Base-by-base conservation (phyloP, 30 jellyfish, hydroid and myxozoan species). In the Hydractinia symbiolongicarpus region DNA sequence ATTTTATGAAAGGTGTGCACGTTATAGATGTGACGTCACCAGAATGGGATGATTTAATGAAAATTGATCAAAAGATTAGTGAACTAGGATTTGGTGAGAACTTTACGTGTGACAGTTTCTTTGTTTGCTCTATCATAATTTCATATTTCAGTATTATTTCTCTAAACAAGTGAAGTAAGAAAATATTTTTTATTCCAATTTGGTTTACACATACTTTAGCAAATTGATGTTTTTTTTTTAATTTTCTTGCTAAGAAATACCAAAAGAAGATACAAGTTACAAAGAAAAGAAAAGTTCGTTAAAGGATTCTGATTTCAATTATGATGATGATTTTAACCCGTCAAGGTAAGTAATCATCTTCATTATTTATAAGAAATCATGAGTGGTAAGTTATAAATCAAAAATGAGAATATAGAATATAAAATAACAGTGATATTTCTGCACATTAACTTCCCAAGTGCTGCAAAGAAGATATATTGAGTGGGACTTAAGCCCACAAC, bases 31-130 rank as follows among this genome's bases (percentile, higher is more conserved):
- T 81, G 66, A 79, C 72, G 20, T 91, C 97, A 49, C 95, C 96
- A 11, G 96, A 91, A 75, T 91, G 97, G 97, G 78, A 77, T 55
- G 97, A 91, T 67, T 72, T 91, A 52, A 90, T 94, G 58, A 94
- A 94, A 11, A 91, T 91, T 61, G 96, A 91, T 66, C 87, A 88
- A 56, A 91, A 91, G 70, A 91, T 91, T 61, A 86, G 64, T 83
- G 77, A 82, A 54, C 77, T 91, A 9, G 97, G 97, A 5, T 91
- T 91, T 66, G 97, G 97, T 91, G 54, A 49, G 96, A 30, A 30
- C 10, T 75, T 50, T 75, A 44, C 56, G 11, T 9, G 53, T 16
- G 82, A n/a, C 13, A 73, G 5, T 30, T 30, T 30, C 2, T 30
- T 30, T 30, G 44, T 30, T 30, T 30, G 2, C 2, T 30, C 44